Base-by-base conservation (phyloP, 2,113 vertebrate genomes). In the Thamnophis sirtalis region DNA sequence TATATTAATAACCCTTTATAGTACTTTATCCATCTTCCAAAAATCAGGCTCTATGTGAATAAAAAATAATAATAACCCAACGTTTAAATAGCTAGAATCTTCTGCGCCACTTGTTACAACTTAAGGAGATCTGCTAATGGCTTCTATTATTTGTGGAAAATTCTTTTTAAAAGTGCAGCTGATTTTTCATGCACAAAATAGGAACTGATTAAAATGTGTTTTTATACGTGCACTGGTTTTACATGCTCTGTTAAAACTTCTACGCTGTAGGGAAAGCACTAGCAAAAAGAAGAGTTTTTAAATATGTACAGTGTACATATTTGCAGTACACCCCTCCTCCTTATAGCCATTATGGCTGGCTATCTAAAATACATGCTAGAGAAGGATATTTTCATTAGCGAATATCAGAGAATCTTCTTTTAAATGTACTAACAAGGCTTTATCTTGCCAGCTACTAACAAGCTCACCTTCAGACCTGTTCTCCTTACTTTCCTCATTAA, bases 121-220 rank as follows among this genome's bases (percentile, higher is more conserved):
- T 96, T 92, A 50, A 3, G 89, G 95, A 90, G 92, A 95, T 90
- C 89, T 88, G 91, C 91, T 96, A 95, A 95, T 95, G 94, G 94
- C 94, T 95, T 96, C 89, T 95, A 90, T 94, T 96, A 95, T 96
- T 97, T 97, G 93, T 95, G 95, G 94, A 94, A 96, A 97, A 96
- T 92, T 91, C 49, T 95, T 96, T 96, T 96, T 38, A 1, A 94
- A 95, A 94, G 91, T 95, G 92, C 53, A 92, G 93, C 95, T 94
- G 91, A 95, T 87, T 94, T 94, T 95, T 93, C 33, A n/a, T 63
- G 17, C 95, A 95, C 95, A 94, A 94, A 96, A 94, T 60, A 88
- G 95, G 92, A 94, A 90, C 49, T 87, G 93, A 94, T 73, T 89
- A 93, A 95, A 94, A 93, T 93, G 88, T 94, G 91, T 87, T 92